A percentile compares a stretch with the other conserved stretches of the same genome.
These are phyloP conservation scores for Nasonia vitripennis DNA, from an alignment of 1,140 invertebrate species.

Conservation along the genomic window DNA sequence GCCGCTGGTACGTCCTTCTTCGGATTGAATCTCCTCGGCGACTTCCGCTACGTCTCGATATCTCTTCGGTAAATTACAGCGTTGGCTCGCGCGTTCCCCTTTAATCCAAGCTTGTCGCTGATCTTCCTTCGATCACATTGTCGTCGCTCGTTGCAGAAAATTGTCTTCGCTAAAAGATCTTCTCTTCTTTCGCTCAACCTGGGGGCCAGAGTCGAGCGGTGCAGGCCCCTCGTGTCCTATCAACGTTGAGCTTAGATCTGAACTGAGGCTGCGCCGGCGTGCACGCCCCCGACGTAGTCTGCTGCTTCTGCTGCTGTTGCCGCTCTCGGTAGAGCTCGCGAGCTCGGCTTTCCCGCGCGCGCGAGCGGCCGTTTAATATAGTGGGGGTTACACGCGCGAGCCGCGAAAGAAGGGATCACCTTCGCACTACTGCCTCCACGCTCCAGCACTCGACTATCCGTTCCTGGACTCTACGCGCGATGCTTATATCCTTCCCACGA, in stretches of 20 bases:
- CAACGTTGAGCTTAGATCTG: conserved; percentile 60
- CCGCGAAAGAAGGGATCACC: conserved; percentile 61
- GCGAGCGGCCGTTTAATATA: conserved; percentile 65
- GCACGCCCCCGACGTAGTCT: conserved; percentile 71
- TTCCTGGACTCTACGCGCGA: background rate
- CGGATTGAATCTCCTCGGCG: background rate
- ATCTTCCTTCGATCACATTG: no score
- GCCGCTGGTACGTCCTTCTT: background rate
- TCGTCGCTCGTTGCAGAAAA: no score
- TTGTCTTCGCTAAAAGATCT: no score
- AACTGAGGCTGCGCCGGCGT: conserved; percentile 69
- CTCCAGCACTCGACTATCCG: conserved; percentile 11
- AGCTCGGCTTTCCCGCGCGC: conserved; percentile 67
- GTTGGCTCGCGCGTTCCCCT: no score
- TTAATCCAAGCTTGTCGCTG: no score
- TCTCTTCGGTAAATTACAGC: no score
- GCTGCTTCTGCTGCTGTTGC: conserved; percentile 63
- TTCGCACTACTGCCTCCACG: conserved; percentile 63
- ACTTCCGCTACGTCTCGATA: no score
- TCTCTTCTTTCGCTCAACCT: background rate
- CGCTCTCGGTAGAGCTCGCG: conserved; percentile 53
- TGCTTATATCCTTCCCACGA: conserved; percentile 29
- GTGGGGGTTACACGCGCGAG: conserved; percentile 63
- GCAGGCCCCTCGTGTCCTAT: background rate
- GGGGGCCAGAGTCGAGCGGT: background rate